Evolutionary conservation across 2,797 vertebrate species (phyloP).

Genomic region (Hydrolagus colliei): DNA sequence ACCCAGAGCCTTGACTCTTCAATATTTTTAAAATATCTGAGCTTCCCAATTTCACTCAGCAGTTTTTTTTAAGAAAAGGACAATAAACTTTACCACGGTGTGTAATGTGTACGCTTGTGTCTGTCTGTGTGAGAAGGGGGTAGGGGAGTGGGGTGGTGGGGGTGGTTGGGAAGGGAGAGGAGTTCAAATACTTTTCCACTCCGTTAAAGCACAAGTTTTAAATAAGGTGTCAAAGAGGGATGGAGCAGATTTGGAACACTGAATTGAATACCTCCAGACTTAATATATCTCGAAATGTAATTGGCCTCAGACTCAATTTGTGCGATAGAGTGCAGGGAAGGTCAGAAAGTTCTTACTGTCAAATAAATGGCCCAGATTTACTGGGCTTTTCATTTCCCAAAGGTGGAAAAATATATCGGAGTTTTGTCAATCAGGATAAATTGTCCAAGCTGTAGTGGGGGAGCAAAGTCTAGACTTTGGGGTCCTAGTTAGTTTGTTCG

Average conservation of each 20-base stretch:
- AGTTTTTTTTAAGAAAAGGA: background rate
- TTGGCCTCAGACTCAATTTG: background rate
- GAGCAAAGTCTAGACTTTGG: background rate
- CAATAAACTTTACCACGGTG: too few relatives aligned
- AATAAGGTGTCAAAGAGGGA: background rate
- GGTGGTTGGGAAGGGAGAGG: too few relatives aligned
- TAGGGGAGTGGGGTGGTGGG: too few relatives aligned
- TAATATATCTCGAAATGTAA: slow-evolving; percentile 24
- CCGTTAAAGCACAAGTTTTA: background rate
- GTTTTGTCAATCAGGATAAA: slow-evolving; percentile 1
- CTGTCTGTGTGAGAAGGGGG: too few relatives aligned
- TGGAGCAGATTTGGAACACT: background rate
- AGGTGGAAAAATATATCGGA: slow-evolving; percentile 18
- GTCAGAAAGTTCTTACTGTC: slow-evolving; percentile 16
- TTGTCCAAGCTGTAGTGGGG: background rate
- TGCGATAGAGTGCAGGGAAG: background rate
- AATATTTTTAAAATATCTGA: background rate
- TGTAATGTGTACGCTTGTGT: too few relatives aligned
- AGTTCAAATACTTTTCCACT: background rate
- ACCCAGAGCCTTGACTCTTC: background rate
- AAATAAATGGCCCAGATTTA: slow-evolving; percentile 5
- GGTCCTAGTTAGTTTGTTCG: slow-evolving; percentile 6
- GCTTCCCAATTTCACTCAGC: background rate
- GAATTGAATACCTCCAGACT: background rate
- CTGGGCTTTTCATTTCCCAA: slow-evolving; percentile 8